Base-by-base conservation (phyloP, 2,888 invertebrate genomes). In the Caenorhabditis japonica region DNA sequence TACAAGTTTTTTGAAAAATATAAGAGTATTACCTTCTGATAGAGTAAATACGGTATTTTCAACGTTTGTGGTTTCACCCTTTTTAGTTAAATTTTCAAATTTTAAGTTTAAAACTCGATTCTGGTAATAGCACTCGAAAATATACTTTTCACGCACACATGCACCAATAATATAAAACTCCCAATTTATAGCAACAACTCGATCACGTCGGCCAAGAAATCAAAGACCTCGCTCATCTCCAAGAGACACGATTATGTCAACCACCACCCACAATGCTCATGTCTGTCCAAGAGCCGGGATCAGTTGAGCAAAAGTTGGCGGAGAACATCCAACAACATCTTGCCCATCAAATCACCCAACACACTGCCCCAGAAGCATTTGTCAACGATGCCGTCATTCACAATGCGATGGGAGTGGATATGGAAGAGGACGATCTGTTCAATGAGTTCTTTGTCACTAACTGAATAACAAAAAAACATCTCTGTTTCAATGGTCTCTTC, bases 361-460 rank as follows among this genome's bases (percentile, higher is more conserved):
- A 76, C 56, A 59, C 75, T 1, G 43, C 69, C 27, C 86, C 86
- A 10, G 73, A 56, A 13, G 77, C 79, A 7, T 61, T 86, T 27
- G 76, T 84, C 17, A 73, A 64, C 17, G 60, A 76, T 7, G 47
- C 64, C 2, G 55, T 60, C 13, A 39, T 86, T 7, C 85, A 86
- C 56, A 56, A 83, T 23, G 83, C 85, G 3, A 79, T 87, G 55
- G 86, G 83, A 3, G 52, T 87, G 23, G 77, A 74, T 2, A 56
- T 44, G 33, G 79, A 81, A 43, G 85, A 79, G 43, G 85, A 75
- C 27, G 83, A 84, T 47, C 51, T 85, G 46, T 75, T 85, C 27
- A 64, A 64, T 44, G 85, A 85, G 53, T 85, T 85, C 66, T 80
- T 82, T 34, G 70, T 73, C 36, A 75, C 69, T 15, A 2, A 8